These are phyloP conservation scores for Saguinus imperator DNA, from an alignment of 2,113 vertebrate species.

Conservation along the genomic window DNA sequence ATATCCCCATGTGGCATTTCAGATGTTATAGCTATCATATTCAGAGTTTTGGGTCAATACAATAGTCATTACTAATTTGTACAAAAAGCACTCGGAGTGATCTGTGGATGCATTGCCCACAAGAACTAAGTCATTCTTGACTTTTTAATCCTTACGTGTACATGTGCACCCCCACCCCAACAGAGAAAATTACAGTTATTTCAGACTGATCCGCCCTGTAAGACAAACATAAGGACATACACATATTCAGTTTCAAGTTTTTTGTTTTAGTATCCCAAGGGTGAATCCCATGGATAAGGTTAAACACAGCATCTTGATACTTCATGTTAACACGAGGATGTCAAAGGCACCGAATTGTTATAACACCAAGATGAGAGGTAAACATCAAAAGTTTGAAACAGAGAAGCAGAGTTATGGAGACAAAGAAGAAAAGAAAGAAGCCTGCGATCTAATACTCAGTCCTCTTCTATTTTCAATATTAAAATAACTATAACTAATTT, in stretches of 20 bases:
- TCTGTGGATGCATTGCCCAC: neutral
- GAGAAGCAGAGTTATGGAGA: neutral
- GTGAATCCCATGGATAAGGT: neutral
- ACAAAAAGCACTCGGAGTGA: neutral
- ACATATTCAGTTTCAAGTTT: neutral
- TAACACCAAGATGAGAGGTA: neutral
- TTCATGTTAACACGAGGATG: neutral
- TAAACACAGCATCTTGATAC: neutral
- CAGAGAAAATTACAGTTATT: neutral
- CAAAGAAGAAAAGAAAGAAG: neutral
- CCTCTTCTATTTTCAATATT: neutral
- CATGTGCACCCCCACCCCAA: accelerated
- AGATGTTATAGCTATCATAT: neutral
- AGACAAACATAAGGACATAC: neutral
- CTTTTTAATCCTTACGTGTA: neutral
- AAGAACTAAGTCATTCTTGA: neutral
- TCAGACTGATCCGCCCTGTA: neutral
- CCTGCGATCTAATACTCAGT: neutral
- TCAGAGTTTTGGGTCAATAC: neutral
- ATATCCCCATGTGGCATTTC: neutral
- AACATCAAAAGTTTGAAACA: neutral
- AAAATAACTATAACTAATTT: neutral
- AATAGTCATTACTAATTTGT: neutral
- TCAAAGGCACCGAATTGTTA: neutral
- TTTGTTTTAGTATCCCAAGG: neutral